Base-by-base conservation (phyloP, 2,888 invertebrate genomes). In the Coleophora deauratella region DNA sequence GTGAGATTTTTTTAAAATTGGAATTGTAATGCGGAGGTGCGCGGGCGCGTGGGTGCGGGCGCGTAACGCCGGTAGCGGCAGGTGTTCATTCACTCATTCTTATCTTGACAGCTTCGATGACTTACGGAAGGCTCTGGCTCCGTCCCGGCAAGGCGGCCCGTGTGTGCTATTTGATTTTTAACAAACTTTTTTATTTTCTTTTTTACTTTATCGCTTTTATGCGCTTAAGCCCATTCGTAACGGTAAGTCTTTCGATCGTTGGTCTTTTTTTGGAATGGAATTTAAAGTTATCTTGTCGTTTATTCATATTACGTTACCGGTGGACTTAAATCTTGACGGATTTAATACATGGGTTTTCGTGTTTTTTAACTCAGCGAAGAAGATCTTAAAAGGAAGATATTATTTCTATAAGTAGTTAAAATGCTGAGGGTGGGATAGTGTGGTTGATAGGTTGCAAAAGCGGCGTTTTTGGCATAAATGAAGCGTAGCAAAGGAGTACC, bases 61-160 rank as follows among this genome's bases (percentile, higher is more conserved):
- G 82, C 79, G 84, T 85, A 85, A 82, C 73, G 74, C 81, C 74
- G 68, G 84, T 79, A 69, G 84, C 76, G 67, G 79, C 82, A 82
- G 81, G 81, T 82, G 82, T 76, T 75, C 81, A 76, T 80, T 82
- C 80, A 76, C 64, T 81, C 80, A 78, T 78, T 82, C 79, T 84
- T 82, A 84, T 84, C 84, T 81, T 77, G 84, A 81, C 84, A 85
- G 80, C 70, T 75, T 72, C 74, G 80, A 84, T 85, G 84, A 85
- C 76, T 81, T 82, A 85, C 80, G 79, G 59, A 66, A 59, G 62
- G 59, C 47, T 62, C 57, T 53, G 61, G 61, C 59, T 64, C 67
- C 68, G 66, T 63, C 55, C 67, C 70, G 21, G 3, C 21, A 6
- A n/a, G n/a, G n/a, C n/a, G 21, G 21, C 21, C 21, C 21, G 73